These are phyloP conservation scores for Lasioglossum malachurum DNA, from an alignment of 2,888 invertebrate species.

Conservation along the genomic window DNA sequence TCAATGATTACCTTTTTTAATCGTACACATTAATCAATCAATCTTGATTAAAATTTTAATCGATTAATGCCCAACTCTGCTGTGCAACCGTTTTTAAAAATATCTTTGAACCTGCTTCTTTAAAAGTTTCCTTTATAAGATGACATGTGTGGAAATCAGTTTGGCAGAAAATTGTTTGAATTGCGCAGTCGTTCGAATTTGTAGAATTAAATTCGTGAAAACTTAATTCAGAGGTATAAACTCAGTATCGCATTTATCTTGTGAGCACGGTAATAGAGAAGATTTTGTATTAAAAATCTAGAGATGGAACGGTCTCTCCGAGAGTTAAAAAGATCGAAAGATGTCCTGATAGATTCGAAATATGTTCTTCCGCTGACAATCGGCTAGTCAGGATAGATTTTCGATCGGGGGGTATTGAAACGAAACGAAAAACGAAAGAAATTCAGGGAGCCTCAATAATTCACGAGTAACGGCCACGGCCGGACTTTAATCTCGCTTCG, in stretches of 20 bases:
- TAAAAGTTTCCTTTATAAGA: neutral
- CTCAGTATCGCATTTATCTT: neutral
- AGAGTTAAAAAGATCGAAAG: neutral
- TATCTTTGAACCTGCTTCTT: neutral
- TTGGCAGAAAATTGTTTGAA: neutral
- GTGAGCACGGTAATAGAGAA: neutral
- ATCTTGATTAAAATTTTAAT: too few relatives aligned
- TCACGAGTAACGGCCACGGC: conserved; percentile 12
- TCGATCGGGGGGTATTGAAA: neutral
- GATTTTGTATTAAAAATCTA: neutral
- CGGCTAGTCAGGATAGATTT: neutral
- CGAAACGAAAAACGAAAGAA: conserved; percentile 1
- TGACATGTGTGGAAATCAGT: neutral
- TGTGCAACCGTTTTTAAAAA: neutral
- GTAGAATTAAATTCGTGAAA: neutral
- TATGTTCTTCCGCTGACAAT: neutral
- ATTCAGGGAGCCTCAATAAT: neutral
- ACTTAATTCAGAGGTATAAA: too few relatives aligned
- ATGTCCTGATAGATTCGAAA: neutral
- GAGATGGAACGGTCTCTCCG: neutral
- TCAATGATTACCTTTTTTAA: too few relatives aligned
- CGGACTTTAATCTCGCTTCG: conserved; percentile 35
- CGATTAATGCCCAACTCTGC: too few relatives aligned
- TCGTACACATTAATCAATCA: too few relatives aligned
- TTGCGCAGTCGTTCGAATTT: neutral